phyloP scores from a whole-genome alignment of 2,797 vertebrate genomes.

The Champsocephalus gunnari region DNA sequence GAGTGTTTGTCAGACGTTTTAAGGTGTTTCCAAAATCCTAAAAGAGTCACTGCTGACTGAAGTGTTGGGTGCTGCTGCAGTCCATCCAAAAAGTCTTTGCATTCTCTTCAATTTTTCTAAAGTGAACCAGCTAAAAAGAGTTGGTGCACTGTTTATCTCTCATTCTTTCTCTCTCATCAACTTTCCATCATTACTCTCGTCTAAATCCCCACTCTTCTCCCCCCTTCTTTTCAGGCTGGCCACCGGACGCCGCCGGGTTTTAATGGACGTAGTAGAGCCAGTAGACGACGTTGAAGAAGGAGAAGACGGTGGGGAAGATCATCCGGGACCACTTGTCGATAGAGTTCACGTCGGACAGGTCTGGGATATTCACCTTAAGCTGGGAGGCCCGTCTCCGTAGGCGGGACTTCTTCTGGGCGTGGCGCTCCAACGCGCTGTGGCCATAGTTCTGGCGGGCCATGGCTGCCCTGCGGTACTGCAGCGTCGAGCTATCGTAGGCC shows the following conservation, averaged over 20 bases:
- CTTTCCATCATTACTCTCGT: slow-evolving; percentile 55
- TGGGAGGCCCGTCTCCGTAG: slow-evolving; percentile 97
- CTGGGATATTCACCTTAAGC: slow-evolving; percentile 98
- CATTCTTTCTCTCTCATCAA: slow-evolving; percentile 56
- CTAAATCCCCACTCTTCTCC: slow-evolving; percentile 31
- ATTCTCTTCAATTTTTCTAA: slow-evolving; percentile 73
- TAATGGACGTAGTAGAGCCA: slow-evolving; percentile 99
- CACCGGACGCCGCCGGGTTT: slow-evolving; percentile 67
- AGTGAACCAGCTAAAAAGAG: slow-evolving; percentile 85
- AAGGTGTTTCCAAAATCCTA: slow-evolving; percentile 92
- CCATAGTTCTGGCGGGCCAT: slow-evolving; percentile 96
- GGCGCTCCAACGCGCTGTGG: slow-evolving; percentile 94
- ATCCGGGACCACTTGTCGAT: slow-evolving; percentile 99
- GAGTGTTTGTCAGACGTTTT: slow-evolving; percentile 86
- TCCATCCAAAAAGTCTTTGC: slow-evolving; percentile 83
- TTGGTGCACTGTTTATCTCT: slow-evolving; percentile 75
- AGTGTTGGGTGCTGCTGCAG: slow-evolving; percentile 86
- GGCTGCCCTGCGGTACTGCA: slow-evolving; percentile 95
- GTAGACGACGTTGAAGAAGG: slow-evolving; percentile 99
- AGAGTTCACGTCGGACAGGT: slow-evolving; percentile 99
- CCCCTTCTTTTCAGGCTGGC: slow-evolving; percentile 53
- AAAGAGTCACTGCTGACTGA: slow-evolving; percentile 90
- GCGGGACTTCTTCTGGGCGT: slow-evolving; percentile 97
- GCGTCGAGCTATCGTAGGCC: slow-evolving; percentile 94
- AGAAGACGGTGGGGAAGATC: slow-evolving; percentile 99